Percentiles rank a stretch among this genome's conserved stretches.
These are phyloP conservation scores for Pangasianodon gigas DNA, from an alignment of 2,113 vertebrate genomes.

Conservation along the genomic window DNA sequence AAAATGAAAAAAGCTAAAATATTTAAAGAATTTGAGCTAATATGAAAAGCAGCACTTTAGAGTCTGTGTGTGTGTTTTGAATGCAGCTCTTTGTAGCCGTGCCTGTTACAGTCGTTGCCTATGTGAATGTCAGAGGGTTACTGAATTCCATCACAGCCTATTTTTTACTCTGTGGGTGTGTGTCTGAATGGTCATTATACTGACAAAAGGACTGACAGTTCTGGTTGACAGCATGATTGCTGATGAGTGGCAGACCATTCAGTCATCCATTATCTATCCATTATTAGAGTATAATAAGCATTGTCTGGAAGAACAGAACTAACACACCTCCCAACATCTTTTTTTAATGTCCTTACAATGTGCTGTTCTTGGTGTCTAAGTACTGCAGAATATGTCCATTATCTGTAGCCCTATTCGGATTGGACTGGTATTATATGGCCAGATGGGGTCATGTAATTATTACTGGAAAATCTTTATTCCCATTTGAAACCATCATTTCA, in stretches of 20 bases:
- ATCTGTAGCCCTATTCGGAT: neutral
- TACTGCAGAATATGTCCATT: neutral
- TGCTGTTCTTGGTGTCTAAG: neutral
- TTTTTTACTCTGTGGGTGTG: neutral
- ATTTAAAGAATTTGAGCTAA: neutral
- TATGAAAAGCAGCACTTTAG: neutral
- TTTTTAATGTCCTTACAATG: neutral
- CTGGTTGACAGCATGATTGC: constrained; percentile 10
- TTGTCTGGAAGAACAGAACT: neutral
- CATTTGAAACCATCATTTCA: neutral
- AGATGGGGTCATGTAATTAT: neutral
- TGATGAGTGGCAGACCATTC: neutral
- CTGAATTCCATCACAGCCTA: neutral
- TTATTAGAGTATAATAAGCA: neutral
- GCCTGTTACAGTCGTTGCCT: neutral
- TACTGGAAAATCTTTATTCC: neutral
- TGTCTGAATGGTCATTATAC: neutral
- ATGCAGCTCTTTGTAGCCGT: constrained; percentile 10
- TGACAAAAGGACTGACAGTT: neutral
- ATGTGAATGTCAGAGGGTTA: neutral
- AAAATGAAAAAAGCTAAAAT: neutral
- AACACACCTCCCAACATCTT: neutral
- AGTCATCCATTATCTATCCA: neutral
- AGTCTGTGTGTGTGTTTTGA: neutral
- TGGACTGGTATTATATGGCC: neutral